These are phyloP conservation scores for Oenanthe melanoleuca DNA, from an alignment of 2,113 vertebrate species.

Conservation along the genomic window DNA sequence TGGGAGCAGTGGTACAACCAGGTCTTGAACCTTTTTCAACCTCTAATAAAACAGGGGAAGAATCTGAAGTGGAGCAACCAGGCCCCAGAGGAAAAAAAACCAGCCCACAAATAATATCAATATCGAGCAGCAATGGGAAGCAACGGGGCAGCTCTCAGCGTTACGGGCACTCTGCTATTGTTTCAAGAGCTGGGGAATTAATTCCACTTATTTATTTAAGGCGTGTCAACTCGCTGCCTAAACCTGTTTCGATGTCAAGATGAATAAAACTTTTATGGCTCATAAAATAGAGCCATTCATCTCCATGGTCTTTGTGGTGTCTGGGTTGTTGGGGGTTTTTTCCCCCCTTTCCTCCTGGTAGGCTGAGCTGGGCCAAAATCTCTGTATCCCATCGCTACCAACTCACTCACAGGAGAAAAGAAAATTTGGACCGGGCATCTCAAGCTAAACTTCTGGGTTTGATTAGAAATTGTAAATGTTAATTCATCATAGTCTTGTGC, in stretches of 20 bases:
- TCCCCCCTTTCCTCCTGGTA: conserved; percentile 35
- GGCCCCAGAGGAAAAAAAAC: conserved; percentile 62
- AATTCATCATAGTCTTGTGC: background rate
- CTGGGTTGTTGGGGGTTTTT: background rate
- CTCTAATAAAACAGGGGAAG: conserved; percentile 81
- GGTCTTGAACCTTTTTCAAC: conserved; percentile 80
- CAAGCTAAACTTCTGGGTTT: background rate
- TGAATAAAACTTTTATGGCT: conserved; percentile 99
- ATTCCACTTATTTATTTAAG: conserved; percentile 97
- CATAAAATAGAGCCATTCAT: conserved; percentile 97
- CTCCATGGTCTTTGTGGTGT: conserved; percentile 82
- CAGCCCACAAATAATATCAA: conserved; percentile 81
- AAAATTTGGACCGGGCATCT: background rate
- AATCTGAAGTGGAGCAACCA: conserved; percentile 80
- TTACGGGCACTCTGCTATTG: conserved; percentile 81
- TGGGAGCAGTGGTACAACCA: conserved; percentile 81
- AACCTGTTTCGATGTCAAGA: conserved; percentile 94
- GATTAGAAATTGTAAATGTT: conserved; percentile 14
- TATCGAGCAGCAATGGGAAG: conserved; percentile 84
- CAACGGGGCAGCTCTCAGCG: conserved; percentile 81
- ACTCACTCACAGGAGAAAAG: background rate
- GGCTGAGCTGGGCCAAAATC: conserved; percentile 56
- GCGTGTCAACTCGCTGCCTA: conserved; percentile 93
- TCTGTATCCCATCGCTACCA: conserved; percentile 25
- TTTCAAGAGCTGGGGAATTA: conserved; percentile 85